These are phyloP conservation scores for Homarus americanus DNA, from an alignment of 1,140 invertebrate genomes.

Conservation along the genomic window DNA sequence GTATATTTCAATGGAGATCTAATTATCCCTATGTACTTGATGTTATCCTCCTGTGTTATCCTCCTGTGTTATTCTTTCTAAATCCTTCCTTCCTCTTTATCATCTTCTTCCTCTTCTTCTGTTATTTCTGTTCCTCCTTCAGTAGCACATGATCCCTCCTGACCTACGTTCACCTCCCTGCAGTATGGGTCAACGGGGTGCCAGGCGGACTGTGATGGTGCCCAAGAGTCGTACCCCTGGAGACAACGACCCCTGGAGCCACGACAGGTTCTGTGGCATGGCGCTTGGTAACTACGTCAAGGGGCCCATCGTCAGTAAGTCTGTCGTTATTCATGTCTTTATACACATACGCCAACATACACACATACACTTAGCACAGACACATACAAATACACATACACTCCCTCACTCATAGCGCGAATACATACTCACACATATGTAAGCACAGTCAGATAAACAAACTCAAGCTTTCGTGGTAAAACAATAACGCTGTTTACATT, in stretches of 20 bases:
- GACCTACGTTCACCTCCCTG: background rate
- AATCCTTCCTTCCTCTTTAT: no score
- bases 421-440: conserved; percentile 6
- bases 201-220: conserved; percentile 64
- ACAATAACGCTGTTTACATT: background rate
- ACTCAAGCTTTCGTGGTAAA: background rate
- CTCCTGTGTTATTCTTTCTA: no score
- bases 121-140: no score
- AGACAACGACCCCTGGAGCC: conserved; percentile 60
- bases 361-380: no score
- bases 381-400: no score
- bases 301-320: conserved; percentile 73
- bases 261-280: conserved; percentile 72
- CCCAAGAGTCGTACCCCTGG: conserved; percentile 69
- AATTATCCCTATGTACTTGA: no score
- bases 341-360: background rate
- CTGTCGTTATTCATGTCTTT: background rate
- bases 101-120: background rate
- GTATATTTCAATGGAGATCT: no score
- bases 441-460: no score
- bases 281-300: conserved; percentile 66
- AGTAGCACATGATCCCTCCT: no score
- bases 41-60: no score
- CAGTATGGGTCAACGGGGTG: conserved; percentile 56
- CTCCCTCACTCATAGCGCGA: background rate